These are phyloP conservation scores for Halcyon smyrnensis DNA, from an alignment of 2,797 vertebrate genomes.

Conservation along the genomic window DNA sequence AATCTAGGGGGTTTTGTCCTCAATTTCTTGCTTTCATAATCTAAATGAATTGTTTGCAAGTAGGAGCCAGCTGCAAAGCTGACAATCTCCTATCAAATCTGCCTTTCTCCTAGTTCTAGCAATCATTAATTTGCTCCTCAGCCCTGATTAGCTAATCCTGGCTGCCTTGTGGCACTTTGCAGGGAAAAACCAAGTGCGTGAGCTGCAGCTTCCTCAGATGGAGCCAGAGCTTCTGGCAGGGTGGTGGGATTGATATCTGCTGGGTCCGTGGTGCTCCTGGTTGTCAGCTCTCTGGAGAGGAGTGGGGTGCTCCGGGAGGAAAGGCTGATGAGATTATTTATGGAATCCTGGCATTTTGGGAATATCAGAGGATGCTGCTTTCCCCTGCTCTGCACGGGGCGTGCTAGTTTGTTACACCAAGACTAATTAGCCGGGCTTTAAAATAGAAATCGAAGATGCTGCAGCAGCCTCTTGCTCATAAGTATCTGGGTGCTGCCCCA, in stretches of 20 bases:
- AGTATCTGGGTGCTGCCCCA: neutral
- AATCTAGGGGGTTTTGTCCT: constrained; percentile 68
- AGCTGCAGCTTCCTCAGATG: neutral
- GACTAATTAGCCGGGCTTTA: neutral
- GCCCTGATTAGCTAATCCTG: constrained; percentile 51
- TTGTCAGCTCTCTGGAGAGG: neutral
- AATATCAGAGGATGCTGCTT: constrained; percentile 31
- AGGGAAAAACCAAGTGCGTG: neutral
- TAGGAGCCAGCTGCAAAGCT: constrained; percentile 69
- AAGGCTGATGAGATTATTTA: constrained; percentile 23
- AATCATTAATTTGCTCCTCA: constrained; percentile 53
- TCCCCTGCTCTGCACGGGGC: neutral
- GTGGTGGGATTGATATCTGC: neutral
- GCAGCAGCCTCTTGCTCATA: neutral
- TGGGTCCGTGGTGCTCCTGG: neutral
- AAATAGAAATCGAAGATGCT: neutral
- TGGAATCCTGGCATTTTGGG: constrained; percentile 53
- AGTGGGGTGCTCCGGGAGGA: neutral
- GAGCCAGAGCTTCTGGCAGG: neutral
- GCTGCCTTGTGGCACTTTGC: neutral
- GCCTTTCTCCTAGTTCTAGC: constrained; percentile 23
- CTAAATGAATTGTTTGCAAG: constrained; percentile 76
- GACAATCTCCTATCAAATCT: constrained; percentile 33
- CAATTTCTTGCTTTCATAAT: constrained; percentile 70
- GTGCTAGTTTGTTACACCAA: neutral